Percentiles rank a stretch among this genome's conserved stretches.
Evolutionary conservation across 2,888 invertebrate species (phyloP).

Genomic region (Cyrtodaria siliqua): DNA sequence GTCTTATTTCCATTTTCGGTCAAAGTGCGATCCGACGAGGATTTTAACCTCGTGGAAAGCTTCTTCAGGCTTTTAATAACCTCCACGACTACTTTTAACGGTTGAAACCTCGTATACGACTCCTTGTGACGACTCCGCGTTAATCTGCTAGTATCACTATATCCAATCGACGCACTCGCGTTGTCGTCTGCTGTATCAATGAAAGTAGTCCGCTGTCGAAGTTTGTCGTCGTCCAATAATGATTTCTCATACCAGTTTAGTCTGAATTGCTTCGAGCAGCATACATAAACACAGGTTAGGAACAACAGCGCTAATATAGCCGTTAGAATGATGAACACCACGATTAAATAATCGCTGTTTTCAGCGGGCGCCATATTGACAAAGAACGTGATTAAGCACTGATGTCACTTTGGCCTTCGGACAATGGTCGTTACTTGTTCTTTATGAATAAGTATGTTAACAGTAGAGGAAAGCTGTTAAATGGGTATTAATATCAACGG

Average conservation of each 20-base stretch:
- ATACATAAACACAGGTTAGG: conserved; percentile 86
- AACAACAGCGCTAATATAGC: conserved; percentile 26
- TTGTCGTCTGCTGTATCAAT: conserved; percentile 16
- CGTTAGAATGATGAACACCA: conserved; percentile 42
- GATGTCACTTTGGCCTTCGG: too few relatives aligned
- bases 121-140: neutral
- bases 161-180: conserved; percentile 9
- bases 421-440: too few relatives aligned
- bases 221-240: conserved; percentile 86
- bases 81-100: conserved; percentile 51
- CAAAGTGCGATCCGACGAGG: conserved; percentile 28
- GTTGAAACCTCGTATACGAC: conserved; percentile 6
- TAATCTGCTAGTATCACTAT: neutral
- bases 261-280: conserved; percentile 87
- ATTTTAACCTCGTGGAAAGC: conserved; percentile 55
- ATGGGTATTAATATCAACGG: too few relatives aligned
- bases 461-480: too few relatives aligned
- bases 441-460: too few relatives aligned
- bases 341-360: conserved; percentile 24
- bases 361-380: conserved; percentile 11
- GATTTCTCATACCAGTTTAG: conserved; percentile 89
- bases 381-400: neutral
- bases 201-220: conserved; percentile 24
- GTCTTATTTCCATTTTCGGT: conserved; percentile 38
- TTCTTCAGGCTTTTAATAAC: conserved; percentile 57